Percentiles rank a stretch among this genome's conserved stretches.
These are phyloP conservation scores for Spheniscus humboldti DNA, from an alignment of 2,797 vertebrate species.

Conservation along the genomic window DNA sequence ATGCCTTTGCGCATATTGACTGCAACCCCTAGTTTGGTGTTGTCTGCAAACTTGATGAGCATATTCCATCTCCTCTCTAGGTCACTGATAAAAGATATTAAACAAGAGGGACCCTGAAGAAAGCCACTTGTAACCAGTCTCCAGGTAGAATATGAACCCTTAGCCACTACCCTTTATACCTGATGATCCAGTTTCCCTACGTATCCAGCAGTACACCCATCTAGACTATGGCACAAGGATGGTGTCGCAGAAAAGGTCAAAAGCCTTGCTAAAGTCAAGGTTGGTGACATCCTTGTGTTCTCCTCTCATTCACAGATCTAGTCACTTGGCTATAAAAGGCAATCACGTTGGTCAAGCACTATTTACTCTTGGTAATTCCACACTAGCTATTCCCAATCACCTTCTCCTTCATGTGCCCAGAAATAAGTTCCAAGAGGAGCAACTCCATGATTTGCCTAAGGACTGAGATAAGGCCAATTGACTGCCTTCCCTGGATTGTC, in stretches of 20 bases:
- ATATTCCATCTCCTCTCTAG: background rate
- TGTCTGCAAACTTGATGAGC: background rate
- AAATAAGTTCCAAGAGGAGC: background rate
- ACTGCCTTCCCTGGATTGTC: background rate
- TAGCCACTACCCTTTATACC: background rate
- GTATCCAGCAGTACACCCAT: background rate
- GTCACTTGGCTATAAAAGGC: background rate
- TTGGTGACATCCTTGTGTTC: background rate
- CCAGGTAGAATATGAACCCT: background rate
- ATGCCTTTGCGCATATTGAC: accelerated
- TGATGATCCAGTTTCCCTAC: accelerated
- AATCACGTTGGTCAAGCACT: background rate
- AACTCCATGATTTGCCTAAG: background rate
- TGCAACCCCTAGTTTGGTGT: accelerated
- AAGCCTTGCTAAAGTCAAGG: background rate
- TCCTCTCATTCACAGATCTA: background rate
- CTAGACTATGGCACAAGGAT: background rate
- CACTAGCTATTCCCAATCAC: background rate
- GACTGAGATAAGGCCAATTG: background rate
- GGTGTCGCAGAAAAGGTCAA: background rate
- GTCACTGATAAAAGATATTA: background rate
- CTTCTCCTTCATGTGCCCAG: background rate
- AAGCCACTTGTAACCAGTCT: background rate
- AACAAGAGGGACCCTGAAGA: background rate
- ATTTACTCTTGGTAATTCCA: background rate